Base-by-base conservation (phyloP, 92 coral and sea anemone species). In the Parazoanthus swiftii region DNA sequence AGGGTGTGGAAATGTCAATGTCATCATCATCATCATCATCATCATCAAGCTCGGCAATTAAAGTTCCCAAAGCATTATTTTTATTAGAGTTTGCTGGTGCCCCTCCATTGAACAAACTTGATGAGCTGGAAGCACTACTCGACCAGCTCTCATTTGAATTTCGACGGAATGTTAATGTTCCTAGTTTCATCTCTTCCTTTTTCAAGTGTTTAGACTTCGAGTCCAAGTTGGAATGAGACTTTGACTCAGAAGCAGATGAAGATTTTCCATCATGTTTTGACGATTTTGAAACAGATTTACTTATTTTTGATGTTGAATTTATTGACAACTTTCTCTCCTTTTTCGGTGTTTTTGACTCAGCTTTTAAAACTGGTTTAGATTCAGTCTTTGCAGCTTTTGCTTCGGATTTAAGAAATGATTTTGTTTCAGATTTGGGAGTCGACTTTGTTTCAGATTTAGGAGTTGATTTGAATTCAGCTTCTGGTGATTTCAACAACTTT, bases 61-160 rank as follows among this genome's bases (percentile, higher is more conserved):
- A 84, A 71, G 90, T 80, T 20, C 98, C 96, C 71, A 97, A 80
- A 14, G 99, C 97, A 81, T 89, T 90, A 87, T 94, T 97, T 80
- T 94, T 97, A 42, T 70, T 88, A 6, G 85, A 72, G 37, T 78
- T 85, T 6, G 81, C 76, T 39, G 88, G n/a, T 71, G 76, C 80
- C 9, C 91, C 91, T 20, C 91, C 90, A 36, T 79, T 80, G 68
- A 94, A 90, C 71, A 93, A 86, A 74, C 93, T 83, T 66, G 99
- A 92, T 33, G 98, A 92, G 42, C 76, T 85, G 11, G 93, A 88
- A 51, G 86, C 88, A 59, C 97, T 94, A 35, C 95, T 95, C 38
- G 98, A 92, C 98, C 99, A 95, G 54, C 99, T 97, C 51, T 97
- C 99, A 29, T 95, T 96, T 25, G 99, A 97, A 76, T 96, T 90